Conservation (phyloP, 2,113 vertebrate genomes). For the Polypterus senegalus region DNA sequence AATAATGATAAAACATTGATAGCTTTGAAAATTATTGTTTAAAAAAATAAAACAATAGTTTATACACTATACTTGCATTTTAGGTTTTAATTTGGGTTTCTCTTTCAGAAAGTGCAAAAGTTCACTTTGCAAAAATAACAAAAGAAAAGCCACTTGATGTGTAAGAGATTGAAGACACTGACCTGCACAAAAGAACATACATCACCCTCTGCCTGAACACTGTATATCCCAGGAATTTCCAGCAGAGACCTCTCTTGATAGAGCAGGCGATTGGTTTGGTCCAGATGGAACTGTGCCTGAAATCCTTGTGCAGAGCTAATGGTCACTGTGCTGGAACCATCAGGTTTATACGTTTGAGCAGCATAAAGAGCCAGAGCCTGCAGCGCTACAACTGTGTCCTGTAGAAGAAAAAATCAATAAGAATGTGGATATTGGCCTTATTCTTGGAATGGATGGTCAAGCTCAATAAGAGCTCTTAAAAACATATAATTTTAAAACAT, state of each 20-base stretch:
- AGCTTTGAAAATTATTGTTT: too few relatives aligned
- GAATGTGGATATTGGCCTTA: too few relatives aligned
- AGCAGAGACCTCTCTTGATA: slow-evolving; percentile 54
- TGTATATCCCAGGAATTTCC: slow-evolving; percentile 44
- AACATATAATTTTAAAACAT: too few relatives aligned
- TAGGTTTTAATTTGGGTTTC: too few relatives aligned
- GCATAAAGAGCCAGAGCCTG: slow-evolving; percentile 46
- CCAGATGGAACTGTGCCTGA: slow-evolving; percentile 47
- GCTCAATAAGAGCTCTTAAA: too few relatives aligned
- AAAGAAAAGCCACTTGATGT: too few relatives aligned
- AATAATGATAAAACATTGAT: too few relatives aligned
- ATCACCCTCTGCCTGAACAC: slow-evolving; percentile 30
- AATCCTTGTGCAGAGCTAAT: slow-evolving; percentile 29
- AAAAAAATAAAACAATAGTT: too few relatives aligned
- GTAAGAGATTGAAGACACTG: slow-evolving; percentile 13
- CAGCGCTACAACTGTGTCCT: slow-evolving; percentile 54
- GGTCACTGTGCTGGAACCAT: slow-evolving; percentile 32
- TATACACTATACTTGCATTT: too few relatives aligned
- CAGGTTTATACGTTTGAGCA: slow-evolving; percentile 33
- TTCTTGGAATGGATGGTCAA: too few relatives aligned
- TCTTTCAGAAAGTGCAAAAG: too few relatives aligned
- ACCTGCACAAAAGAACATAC: slow-evolving; percentile 60
- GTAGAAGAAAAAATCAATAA: neutral
- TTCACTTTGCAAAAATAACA: too few relatives aligned
- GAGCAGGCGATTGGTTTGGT: slow-evolving; percentile 56